These are phyloP conservation scores for Orius insidiosus DNA, from an alignment of 1,140 invertebrate species.

Conservation along the genomic window DNA sequence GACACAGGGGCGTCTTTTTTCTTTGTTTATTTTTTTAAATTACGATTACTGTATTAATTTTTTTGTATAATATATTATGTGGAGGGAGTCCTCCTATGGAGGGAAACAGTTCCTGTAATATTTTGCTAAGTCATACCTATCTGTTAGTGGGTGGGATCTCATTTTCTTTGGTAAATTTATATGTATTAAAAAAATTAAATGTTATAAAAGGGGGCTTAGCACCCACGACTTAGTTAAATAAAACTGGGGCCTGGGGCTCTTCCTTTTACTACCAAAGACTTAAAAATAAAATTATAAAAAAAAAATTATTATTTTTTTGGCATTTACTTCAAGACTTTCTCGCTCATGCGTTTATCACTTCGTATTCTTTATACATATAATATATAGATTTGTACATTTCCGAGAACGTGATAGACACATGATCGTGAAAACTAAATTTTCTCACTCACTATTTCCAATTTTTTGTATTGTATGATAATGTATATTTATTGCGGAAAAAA, in stretches of 20 bases:
- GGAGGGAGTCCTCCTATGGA: conserved; percentile 7
- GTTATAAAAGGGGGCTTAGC: background rate
- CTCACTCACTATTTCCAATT: conserved; percentile 6
- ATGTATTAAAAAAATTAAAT: background rate
- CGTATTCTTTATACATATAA: conserved; percentile 9
- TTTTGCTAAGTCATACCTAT: conserved; percentile 3
- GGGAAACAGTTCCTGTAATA: conserved; percentile 6
- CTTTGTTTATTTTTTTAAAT: too few species aligned
- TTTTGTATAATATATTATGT: background rate
- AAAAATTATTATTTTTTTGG: background rate
- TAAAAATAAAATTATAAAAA: background rate
- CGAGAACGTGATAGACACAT: conserved; percentile 1
- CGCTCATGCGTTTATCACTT: conserved; percentile 4
- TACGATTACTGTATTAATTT: too few species aligned
- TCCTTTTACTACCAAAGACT: background rate
- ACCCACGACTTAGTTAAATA: conserved; percentile 5
- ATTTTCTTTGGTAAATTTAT: conserved; percentile 1
- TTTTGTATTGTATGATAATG: conserved; percentile 8
- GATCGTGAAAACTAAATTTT: conserved; percentile 2
- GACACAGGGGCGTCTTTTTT: too few species aligned
- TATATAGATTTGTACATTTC: conserved; percentile 10
- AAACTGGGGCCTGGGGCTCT: background rate
- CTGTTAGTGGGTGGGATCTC: conserved; percentile 5
- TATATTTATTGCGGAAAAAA: conserved; percentile 10
- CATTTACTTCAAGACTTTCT: conserved; percentile 2